Evolutionary conservation across 2,113 vertebrate genomes (phyloP), one percentile per base, ranked within the genome.

Genomic region (Cebus imitator): DNA sequence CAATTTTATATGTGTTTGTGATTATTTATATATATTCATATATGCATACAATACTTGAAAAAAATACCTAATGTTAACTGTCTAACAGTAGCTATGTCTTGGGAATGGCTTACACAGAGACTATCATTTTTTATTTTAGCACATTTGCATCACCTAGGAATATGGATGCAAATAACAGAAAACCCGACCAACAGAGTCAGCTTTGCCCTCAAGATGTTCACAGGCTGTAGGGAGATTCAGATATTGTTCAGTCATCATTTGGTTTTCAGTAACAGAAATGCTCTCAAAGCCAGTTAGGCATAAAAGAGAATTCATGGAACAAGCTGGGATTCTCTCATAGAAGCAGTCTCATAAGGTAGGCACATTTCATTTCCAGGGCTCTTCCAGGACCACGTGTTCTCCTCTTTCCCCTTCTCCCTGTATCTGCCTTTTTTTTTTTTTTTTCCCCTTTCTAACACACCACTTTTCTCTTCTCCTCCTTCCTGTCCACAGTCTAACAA

Each of bases 1-100:
- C 73, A 45, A 87, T 58, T 95, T 89, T 48, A 85, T 76, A 80
- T 81, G 25, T 50, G 88, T 87, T 85, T 96, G 50, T 95, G 58
- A 87, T 82, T 94, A 68, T 68, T 87, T 94, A 76, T 52, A 92
- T 64, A 25, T 57, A 87, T 79, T 91, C 50, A 89, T 32, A 83
- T 58, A 68, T 91, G 21, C 27, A 32, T 79, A 43, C 66, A 87
- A 93, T 58, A 57, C 55, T 88, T 95, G 23, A 12, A 79, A 93
- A 96, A 91, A 90, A 32, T 61, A 57, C 14, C 76, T 43, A 64
- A 83, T 3, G 8, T 80, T 52, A 90, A 82, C 27, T 80, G n/a
- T 86, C 80, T 95, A 80, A 43, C 4, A 32, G 20, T 52, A 30
- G 32, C 45, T 89, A 1, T 23, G 21, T 84, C 57, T 92, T 64